These are phyloP conservation scores for Glossophaga mutica DNA, from an alignment of 2,797 vertebrate genomes.

Conservation along the genomic window DNA sequence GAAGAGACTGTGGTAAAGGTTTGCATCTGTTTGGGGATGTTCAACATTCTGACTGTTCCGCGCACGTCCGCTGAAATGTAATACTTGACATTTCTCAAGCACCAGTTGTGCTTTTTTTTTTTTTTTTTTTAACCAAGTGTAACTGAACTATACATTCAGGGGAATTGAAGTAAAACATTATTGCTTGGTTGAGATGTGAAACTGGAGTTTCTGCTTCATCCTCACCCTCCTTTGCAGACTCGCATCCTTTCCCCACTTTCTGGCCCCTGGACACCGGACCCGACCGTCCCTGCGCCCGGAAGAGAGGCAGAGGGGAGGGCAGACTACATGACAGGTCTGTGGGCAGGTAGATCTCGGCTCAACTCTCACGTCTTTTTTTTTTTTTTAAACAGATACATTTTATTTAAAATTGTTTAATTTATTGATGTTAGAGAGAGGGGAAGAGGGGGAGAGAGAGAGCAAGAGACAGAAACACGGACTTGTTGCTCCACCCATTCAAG, in stretches of 20 bases:
- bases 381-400: not conserved
- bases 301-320: not conserved
- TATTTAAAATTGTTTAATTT: not conserved
- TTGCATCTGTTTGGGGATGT: conserved; percentile 37
- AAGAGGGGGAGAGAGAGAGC: not conserved
- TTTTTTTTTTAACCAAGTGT: conserved; percentile 18
- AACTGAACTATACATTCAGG: conserved; percentile 51
- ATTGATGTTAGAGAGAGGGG: not conserved
- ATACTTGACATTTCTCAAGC: conserved; percentile 70
- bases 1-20: conserved; percentile 45
- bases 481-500: not conserved
- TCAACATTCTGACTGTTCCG: conserved; percentile 51
- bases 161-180: conserved; percentile 49
- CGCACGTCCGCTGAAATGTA: conserved; percentile 42
- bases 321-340: not conserved
- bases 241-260: not conserved
- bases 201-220: conserved; percentile 3
- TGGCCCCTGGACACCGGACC: not conserved
- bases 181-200: conserved; percentile 8
- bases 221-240: conserved; percentile 24
- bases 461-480: not conserved
- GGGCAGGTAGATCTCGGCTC: not conserved
- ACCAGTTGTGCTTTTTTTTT: not conserved
- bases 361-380: not conserved
- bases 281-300: not conserved